phyloP scores from a whole-genome alignment of 2,113 vertebrate species.

The Vidua macroura region DNA sequence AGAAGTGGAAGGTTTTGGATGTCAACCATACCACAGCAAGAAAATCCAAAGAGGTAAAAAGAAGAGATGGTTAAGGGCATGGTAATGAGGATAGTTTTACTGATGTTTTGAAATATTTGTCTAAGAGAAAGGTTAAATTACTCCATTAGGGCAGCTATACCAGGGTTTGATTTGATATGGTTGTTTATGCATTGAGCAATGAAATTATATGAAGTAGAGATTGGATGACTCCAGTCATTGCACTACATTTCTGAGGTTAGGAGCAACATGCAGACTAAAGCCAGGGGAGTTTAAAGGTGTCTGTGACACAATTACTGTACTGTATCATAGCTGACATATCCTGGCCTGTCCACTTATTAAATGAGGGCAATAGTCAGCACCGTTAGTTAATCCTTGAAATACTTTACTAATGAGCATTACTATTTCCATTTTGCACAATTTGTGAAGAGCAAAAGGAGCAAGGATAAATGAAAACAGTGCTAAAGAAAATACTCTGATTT shows the following conservation, averaged over 20 bases:
- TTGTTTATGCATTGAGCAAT: neutral
- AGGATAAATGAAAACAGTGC: neutral
- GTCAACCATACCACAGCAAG: neutral
- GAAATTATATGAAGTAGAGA: neutral
- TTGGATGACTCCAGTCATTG: neutral
- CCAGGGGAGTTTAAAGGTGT: neutral
- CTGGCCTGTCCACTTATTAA: neutral
- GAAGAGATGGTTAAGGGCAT: neutral
- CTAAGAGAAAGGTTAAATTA: neutral
- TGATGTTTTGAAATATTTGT: neutral
- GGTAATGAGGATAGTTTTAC: neutral
- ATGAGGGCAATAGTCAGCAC: neutral
- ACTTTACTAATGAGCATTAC: neutral
- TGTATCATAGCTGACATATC: neutral
- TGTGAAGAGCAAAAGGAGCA: conserved; percentile 11
- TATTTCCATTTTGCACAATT: neutral
- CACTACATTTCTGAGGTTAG: neutral
- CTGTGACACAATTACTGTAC: neutral
- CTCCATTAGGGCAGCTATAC: neutral
- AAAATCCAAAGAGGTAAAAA: neutral
- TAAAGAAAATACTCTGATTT: neutral
- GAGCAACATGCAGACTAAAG: neutral
- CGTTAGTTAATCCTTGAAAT: neutral
- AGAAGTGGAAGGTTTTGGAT: neutral
- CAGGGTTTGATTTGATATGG: neutral